Base-by-base conservation (phyloP, 1,140 invertebrate species). In the Drosophila triauraria region DNA sequence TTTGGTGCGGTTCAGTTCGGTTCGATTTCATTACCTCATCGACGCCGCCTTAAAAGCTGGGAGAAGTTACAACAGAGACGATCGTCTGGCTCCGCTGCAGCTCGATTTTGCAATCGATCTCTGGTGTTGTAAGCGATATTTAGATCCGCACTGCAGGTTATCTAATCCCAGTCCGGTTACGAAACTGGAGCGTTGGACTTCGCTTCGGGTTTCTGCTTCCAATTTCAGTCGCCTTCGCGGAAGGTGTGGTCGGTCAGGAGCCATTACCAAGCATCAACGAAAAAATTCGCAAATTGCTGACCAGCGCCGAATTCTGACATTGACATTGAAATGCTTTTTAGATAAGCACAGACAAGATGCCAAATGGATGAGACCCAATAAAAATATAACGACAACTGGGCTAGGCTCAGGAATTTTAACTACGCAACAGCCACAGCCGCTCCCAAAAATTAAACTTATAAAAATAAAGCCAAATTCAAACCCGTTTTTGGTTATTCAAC, bases 21-120 rank as follows among this genome's bases (percentile, higher is more conserved):
- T 69, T 78, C 85, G 78, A 90, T 90, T 81, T 69, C 85, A 85
- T 88, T 90, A 88, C 81, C 86, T 88, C 86, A 90, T 85, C 81
- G 81, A 43, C 70, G 59, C 68, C 85, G 78, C 84, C 85, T 88
- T 78, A 69, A 82, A 80, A 71, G 87, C 67, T 77, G 64, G 77
- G 62, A 87, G 84, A 84, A 74, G 77, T 88, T 83, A 80, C 84
- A 87, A 90, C 68, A 87, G 80, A 57, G 35, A 62, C 69, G 30
- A 47, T 68, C 56, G 42, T 88, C 83, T 79, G 51, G 69, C 85
- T 90, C 78, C 25, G 51, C 42, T 90, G 85, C 80, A 58, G 32
- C 42, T 58, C 65, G 53, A 62, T 87, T 80, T 70, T 79, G 78
- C 78, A 88, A 87, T 69, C 63, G 60, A 30, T 62, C 46, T 44